Evolutionary conservation across 1,140 invertebrate genomes (phyloP).

Genomic region (Caerostris extrusa): DNA sequence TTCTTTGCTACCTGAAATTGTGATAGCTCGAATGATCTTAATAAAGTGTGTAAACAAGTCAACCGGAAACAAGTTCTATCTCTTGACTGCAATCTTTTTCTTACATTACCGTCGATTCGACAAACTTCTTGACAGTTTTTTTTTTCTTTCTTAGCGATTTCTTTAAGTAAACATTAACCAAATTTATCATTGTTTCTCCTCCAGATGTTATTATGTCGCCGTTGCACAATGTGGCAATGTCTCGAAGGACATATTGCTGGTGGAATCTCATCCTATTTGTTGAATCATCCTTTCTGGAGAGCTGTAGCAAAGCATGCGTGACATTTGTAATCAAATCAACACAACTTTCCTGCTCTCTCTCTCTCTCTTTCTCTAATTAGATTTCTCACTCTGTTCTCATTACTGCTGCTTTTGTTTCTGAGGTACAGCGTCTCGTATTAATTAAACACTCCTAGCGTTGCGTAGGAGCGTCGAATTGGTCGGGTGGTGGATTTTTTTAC

Average conservation of each 20-base stretch:
- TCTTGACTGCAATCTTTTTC: neutral
- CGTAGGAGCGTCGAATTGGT: conserved; percentile 53
- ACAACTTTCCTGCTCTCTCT: conserved; percentile 51
- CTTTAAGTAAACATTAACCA: conserved; percentile 10
- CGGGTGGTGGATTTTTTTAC: neutral
- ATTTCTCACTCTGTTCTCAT: conserved; percentile 61
- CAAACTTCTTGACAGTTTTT: neutral
- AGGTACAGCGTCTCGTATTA: conserved; percentile 33
- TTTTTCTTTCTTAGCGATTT: neutral
- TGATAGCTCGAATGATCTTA: neutral
- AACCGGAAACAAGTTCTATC: neutral
- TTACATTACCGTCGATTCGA: neutral
- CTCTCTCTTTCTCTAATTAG: conserved; percentile 39
- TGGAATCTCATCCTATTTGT: conserved; percentile 15
- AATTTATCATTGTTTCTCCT: conserved; percentile 19
- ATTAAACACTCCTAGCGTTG: conserved; percentile 53
- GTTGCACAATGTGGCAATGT: neutral
- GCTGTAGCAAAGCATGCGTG: conserved; percentile 54
- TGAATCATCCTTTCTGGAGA: conserved; percentile 37
- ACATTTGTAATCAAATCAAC: conserved; percentile 68
- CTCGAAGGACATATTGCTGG: conserved; percentile 3
- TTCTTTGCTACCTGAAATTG: neutral
- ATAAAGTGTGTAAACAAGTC: neutral
- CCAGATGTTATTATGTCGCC: conserved; percentile 10
- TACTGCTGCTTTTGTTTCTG: conserved; percentile 48